Evolutionary conservation across 2,113 vertebrate genomes (phyloP).

Genomic region (Protobothrops mucrosquamatus): DNA sequence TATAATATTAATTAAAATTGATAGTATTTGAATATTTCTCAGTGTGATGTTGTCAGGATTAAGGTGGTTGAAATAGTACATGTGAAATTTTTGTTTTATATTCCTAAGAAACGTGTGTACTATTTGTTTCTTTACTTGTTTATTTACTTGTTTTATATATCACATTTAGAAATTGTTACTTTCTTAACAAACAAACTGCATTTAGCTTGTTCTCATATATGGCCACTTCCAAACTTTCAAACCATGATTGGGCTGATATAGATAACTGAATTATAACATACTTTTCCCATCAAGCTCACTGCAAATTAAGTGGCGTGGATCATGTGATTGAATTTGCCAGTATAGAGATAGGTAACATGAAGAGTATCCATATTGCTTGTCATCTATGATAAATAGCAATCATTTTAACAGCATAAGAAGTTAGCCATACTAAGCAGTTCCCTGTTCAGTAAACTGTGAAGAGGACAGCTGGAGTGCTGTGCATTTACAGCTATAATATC

Average conservation of each 20-base stretch:
- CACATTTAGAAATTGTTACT: not conserved
- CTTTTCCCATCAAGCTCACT: not conserved
- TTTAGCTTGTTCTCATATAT: not conserved
- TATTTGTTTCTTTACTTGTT: not conserved
- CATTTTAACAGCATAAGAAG: constrained; percentile 14
- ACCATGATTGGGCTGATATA: not conserved
- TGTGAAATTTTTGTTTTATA: not conserved
- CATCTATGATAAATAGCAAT: constrained; percentile 24
- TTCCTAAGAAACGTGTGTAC: not conserved
- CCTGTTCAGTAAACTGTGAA: constrained; percentile 35
- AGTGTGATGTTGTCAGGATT: not conserved
- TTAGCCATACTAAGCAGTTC: constrained; percentile 17
- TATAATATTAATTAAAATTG: not conserved
- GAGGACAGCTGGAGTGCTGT: constrained; percentile 26
- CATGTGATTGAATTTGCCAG: constrained; percentile 14
- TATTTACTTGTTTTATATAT: not conserved
- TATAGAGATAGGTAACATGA: not conserved
- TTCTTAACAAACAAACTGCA: not conserved
- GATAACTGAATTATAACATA: not conserved
- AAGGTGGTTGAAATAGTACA: not conserved
- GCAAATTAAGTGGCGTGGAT: not conserved
- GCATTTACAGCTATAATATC: constrained; percentile 27
- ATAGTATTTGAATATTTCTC: not conserved
- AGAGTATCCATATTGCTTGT: constrained; percentile 9
- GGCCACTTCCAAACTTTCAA: not conserved